Evolutionary conservation across 2,797 vertebrate species (phyloP), one percentile per base, ranked within the genome.

Genomic region (Allobates femoralis): DNA sequence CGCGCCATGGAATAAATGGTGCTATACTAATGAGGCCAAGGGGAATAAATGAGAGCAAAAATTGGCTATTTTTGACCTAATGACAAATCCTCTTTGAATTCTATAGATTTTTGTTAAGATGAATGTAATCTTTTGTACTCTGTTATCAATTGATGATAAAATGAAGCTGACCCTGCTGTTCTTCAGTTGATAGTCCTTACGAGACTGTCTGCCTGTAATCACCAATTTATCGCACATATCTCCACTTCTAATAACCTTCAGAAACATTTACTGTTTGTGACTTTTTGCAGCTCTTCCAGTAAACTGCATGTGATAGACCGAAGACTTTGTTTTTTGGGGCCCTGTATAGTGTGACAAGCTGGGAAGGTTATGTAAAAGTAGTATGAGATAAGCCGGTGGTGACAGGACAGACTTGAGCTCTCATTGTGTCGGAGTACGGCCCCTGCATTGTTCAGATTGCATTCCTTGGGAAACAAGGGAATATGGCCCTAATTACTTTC

Each of bases 381-480:
- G 37, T 71, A n/a, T 37, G 32, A 71, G 67, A 71, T 71, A 71
- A 71, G 34, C 67, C 14, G 12, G 66, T 69, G 62, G 46, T 81
- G 79, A 81, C 67, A 41, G 34, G 4, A 21, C n/a, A 46, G 37
- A 46, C 37, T 71, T 71, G 23, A 46, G 41, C 14, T 64, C 67
- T 76, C 34, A 41, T 79, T 79, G 34, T 79, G 23, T 46, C 19
- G 51, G 19, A 16, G 28, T 62, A 15, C 2, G n/a, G 12, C n/a
- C 14, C 32, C 8, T 50, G 28, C 84, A 86, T 81, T 86, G 67
- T 81, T 80, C 34, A 46, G 14, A 80, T 74, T n/a, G 62, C 53
- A 74, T 86, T 80, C 19, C 78, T 74, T 64, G 66, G 83, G 83
- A 85, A 78, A 53, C 46, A 67, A 58, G 69, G 41, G 74, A 81